Evolutionary conservation across 1,140 invertebrate species (phyloP), one percentile per base, ranked within the genome.

Genomic region (Proctacanthus coquilletti): DNA sequence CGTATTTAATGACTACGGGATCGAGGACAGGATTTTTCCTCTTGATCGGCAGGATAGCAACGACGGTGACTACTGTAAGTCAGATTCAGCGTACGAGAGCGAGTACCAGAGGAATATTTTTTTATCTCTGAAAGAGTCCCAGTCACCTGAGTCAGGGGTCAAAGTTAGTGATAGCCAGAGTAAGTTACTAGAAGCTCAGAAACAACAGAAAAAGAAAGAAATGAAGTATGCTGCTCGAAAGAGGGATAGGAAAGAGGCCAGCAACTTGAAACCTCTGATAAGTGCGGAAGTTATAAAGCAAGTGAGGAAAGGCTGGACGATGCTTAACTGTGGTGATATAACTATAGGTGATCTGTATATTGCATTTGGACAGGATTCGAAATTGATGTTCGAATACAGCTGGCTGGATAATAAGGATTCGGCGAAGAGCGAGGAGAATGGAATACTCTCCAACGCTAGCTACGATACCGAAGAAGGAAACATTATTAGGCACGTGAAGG

Each of bases 331-430:
- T 5, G 77, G 78, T 13, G 75, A 76, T 19, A 69, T 91, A 20
- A 87, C 83, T 20, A 70, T 93, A 30, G 88, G 86, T 0, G 84
- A 94, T 63, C 56, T 93, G n/a, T 91, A 87, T 65, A 64, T 92
- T 41, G 87, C 89, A 73, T 77, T 85, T 62, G 85, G 85, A 9
- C 69, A 71, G 36, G 78, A 85, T 44, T 80, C 77, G 0, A 85
- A 78, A 60, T 56, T 91, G 15, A 68, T 74, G 42, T 58, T 91
- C 30, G 82, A 89, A 56, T 91, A 91, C 60, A 80, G 78, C 66
- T 91, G 83, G 83, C 63, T 69, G 14, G 71, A 74, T 19, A 29
- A 15, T 15, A 13, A 15, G 10, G 5, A 11, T 34, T 3, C 15
- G 45, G 47, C 10, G 51, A 53, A 21, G n/a, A 40, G 11, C 47